Conservation (phyloP, 2,797 vertebrate species). For the Mus caroli region DNA sequence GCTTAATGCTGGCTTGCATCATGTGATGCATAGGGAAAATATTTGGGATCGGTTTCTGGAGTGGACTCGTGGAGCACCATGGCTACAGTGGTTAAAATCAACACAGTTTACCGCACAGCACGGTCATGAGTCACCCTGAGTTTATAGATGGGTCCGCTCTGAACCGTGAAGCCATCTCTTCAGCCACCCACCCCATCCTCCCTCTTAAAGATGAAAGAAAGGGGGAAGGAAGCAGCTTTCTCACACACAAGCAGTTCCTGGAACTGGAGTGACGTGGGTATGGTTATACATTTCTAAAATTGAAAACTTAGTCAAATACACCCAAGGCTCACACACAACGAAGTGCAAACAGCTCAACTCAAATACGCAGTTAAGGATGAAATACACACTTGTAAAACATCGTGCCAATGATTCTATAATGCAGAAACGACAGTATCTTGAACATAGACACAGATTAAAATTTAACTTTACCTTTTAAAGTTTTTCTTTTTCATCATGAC, state of each 20-base stretch:
- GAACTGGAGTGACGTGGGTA: neutral
- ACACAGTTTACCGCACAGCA: neutral
- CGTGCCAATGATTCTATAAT: neutral
- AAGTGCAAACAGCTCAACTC: neutral
- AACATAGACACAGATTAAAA: neutral
- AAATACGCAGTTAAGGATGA: neutral
- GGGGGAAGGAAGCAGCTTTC: neutral
- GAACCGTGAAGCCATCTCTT: neutral
- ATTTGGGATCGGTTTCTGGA: neutral
- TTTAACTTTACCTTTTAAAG: neutral
- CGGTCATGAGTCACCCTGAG: neutral
- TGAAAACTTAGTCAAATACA: neutral
- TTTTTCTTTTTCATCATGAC: neutral
- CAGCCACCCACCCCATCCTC: neutral
- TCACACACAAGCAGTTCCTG: neutral
- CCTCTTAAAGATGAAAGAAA: neutral
- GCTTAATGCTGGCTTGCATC: neutral
- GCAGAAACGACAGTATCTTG: neutral
- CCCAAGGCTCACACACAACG: neutral
- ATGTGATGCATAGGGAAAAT: neutral
- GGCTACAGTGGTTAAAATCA: neutral
- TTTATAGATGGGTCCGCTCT: neutral
- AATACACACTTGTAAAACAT: neutral
- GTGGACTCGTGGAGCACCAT: neutral
- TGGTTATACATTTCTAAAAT: neutral